Base-by-base conservation (phyloP, 2,888 invertebrate species). In the Mimas tiliae region DNA sequence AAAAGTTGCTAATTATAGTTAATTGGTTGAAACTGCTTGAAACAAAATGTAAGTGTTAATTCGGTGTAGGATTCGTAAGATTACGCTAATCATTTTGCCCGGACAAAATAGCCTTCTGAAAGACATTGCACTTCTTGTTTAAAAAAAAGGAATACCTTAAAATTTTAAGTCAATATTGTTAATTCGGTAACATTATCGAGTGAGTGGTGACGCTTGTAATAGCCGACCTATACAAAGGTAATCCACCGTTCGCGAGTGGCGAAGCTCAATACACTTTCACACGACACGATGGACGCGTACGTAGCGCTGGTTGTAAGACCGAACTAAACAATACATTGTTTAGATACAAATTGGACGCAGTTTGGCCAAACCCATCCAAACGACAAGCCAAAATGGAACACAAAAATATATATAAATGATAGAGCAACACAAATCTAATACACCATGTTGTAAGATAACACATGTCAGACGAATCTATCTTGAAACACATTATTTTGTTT, bases 211-310 rank as follows among this genome's bases (percentile, higher is more conserved):
- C 38, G 8, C 1, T 27, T 27, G 27, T 27, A 27, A 27, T 27
- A 1, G 4, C 27, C 27, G 27, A 27, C 27, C 38, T 38, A 38
- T 9, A 9, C 38, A 16, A 33, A 63, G 42, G 55, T 47, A 66
- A 65, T 68, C 27, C 64, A 48, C 48, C n/a, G 19, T 27, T 27
- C 27, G 45, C 45, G 14, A 45, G 14, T 8, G 47, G 45, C 21
- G 16, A 48, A 55, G 33, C 53, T 66, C 68, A 66, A 64, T 62
- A 62, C 70, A 70, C 70, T 69, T 70, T 72, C 68, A 68, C 68
- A 69, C 63, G 55, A 50, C 8, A 33, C 1, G 0, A 27, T 27
- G 27, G 27, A 27, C 27, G 0, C 19, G n/a, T 34, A 65, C 58
- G 21, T 38, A n/a, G n/a, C 0, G 1, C 38, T 8, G n/a, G 45